These are phyloP conservation scores for Clusia tigrina DNA, from an alignment of 2,888 invertebrate species.

Conservation along the genomic window DNA sequence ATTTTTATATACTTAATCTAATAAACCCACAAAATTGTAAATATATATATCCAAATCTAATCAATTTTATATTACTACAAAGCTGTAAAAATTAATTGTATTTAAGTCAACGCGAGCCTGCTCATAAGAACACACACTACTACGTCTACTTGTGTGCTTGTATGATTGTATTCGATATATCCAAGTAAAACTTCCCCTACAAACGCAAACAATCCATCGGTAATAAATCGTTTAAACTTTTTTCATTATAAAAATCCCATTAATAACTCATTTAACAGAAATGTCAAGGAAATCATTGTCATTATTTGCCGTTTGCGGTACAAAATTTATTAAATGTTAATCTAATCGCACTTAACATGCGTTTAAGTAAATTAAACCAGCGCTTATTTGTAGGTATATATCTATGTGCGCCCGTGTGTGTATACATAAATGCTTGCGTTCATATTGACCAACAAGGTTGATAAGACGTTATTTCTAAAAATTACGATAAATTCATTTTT, in stretches of 20 bases:
- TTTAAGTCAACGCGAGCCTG: no score
- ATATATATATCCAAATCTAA: conserved; percentile 53
- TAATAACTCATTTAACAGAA: conserved; percentile 19
- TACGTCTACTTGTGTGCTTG: no score
- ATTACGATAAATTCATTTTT: conserved; percentile 51
- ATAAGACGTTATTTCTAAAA: conserved; percentile 40
- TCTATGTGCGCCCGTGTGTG: conserved; percentile 29
- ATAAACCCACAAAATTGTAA: not conserved
- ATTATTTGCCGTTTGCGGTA: not conserved
- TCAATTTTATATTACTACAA: conserved; percentile 36
- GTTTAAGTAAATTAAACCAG: conserved; percentile 23
- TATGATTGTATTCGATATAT: no score
- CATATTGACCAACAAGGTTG: conserved; percentile 38
- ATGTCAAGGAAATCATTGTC: conserved; percentile 10
- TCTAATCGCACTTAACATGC: conserved; percentile 44
- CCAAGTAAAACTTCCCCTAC: not conserved
- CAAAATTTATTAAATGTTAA: conserved; percentile 39
- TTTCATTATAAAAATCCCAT: conserved; percentile 42
- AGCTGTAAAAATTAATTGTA: no score
- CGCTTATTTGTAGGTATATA: not conserved
- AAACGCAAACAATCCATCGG: not conserved
- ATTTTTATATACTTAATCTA: not conserved
- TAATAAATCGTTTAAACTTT: conserved; percentile 14
- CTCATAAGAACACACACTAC: no score
- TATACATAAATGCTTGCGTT: not conserved